Evolutionary conservation across 2,888 invertebrate species (phyloP).

Genomic region (Aricia artaxerxes): DNA sequence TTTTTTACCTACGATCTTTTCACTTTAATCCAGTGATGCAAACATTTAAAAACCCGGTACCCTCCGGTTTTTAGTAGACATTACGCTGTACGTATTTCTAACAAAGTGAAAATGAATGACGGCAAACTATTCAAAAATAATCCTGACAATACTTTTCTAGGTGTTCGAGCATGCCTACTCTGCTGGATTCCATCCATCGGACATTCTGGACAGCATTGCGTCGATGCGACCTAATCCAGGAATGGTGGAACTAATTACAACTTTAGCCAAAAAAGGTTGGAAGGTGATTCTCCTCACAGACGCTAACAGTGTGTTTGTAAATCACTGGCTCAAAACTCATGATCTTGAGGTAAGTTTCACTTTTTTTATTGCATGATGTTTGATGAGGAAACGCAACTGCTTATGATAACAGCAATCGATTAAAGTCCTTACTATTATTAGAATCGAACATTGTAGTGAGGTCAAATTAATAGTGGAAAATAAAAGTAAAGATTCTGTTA

Average conservation of each 20-base stretch:
- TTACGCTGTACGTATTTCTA: too few relatives aligned
- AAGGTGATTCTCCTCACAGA: constrained; percentile 64
- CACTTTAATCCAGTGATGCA: too few relatives aligned
- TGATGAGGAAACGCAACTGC: too few relatives aligned
- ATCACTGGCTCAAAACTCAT: constrained; percentile 66
- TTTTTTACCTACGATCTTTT: too few relatives aligned
- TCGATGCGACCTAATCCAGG: constrained; percentile 63
- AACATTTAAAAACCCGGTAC: too few relatives aligned
- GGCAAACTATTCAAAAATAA: not conserved
- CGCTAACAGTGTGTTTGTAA: constrained; percentile 67
- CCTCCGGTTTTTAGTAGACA: too few relatives aligned
- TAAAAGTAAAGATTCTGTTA: too few relatives aligned
- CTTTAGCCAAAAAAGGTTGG: constrained; percentile 58
- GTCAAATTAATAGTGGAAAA: not conserved
- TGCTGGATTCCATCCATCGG: constrained; percentile 59
- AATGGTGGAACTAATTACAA: constrained; percentile 53
- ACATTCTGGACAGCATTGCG: constrained; percentile 62
- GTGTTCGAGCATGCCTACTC: constrained; percentile 72
- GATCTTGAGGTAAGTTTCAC: constrained; percentile 54
- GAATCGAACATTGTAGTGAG: not conserved
- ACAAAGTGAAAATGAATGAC: not conserved
- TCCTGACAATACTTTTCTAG: constrained; percentile 46
- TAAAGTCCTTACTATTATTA: too few relatives aligned
- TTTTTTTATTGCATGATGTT: not conserved
- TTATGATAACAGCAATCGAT: too few relatives aligned